Conservation (phyloP, 2,888 invertebrate genomes). For the Cheilosia scutellata region DNA sequence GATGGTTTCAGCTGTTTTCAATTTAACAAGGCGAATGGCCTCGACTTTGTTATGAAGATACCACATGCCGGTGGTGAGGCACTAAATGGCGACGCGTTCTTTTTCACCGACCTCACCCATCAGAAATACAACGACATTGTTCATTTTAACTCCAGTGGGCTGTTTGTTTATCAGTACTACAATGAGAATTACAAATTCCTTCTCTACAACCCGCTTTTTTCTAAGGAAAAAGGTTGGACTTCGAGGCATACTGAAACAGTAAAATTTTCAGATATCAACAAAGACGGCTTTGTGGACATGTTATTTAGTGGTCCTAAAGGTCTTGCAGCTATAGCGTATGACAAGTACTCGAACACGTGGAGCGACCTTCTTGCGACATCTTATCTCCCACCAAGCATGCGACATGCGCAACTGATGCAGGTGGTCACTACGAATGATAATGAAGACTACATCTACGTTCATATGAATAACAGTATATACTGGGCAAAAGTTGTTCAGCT, state of each 20-base stretch:
- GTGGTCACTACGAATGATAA: background rate
- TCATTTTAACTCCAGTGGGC: slow-evolving; percentile 35
- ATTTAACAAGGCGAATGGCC: slow-evolving; percentile 32
- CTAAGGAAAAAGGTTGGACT: slow-evolving; percentile 36
- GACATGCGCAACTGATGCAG: slow-evolving; percentile 22
- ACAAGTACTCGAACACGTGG: slow-evolving; percentile 5
- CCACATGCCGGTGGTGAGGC: background rate
- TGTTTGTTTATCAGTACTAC: slow-evolving; percentile 33
- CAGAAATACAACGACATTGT: slow-evolving; percentile 29
- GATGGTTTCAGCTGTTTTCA: slow-evolving; percentile 24
- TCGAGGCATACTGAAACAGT: slow-evolving; percentile 2
- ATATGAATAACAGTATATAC: background rate
- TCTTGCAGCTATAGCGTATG: slow-evolving; percentile 8
- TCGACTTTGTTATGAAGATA: slow-evolving; percentile 16
- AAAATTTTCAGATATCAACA: slow-evolving; percentile 16
- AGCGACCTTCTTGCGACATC: slow-evolving; percentile 1
- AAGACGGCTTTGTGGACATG: slow-evolving; percentile 27
- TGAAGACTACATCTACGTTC: background rate
- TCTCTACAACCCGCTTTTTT: slow-evolving; percentile 35
- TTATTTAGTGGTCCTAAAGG: slow-evolving; percentile 43
- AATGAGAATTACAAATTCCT: background rate
- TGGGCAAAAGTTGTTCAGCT: slow-evolving; percentile 10
- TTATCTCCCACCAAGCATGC: slow-evolving; percentile 13
- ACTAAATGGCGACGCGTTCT: background rate
- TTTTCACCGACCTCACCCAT: slow-evolving; percentile 23